Percentiles rank a stretch among this genome's conserved stretches.
These are phyloP conservation scores for Geothlypis trichas DNA, from an alignment of 2,113 vertebrate genomes.

Conservation along the genomic window DNA sequence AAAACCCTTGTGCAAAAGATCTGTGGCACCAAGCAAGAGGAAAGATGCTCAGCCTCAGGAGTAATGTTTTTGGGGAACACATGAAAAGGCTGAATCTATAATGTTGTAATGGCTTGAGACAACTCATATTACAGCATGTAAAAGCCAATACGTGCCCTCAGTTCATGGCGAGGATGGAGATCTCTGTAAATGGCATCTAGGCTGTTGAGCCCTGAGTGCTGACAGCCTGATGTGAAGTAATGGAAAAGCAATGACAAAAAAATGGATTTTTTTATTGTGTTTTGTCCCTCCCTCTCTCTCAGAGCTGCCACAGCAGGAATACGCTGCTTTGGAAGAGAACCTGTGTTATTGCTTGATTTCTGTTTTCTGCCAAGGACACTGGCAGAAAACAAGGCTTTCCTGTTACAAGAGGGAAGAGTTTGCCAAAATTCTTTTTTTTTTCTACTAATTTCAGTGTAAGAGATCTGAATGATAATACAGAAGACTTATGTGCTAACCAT, in stretches of 20 bases:
- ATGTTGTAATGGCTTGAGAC: not conserved
- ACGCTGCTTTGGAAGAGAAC: not conserved
- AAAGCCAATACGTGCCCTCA: not conserved
- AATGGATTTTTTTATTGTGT: not conserved
- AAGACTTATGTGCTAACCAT: not conserved
- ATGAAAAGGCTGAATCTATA: not conserved
- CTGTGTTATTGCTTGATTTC: not conserved
- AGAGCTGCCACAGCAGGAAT: not conserved
- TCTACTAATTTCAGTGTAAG: not conserved
- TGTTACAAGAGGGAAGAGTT: not conserved
- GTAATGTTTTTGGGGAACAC: not conserved
- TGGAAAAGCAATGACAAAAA: not conserved
- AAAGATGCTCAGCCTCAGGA: not conserved
- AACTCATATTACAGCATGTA: rapidly evolving
- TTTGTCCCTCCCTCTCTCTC: not conserved
- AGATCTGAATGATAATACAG: not conserved
- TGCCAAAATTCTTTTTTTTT: not conserved
- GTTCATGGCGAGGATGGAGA: not conserved
- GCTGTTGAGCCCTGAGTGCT: not conserved
- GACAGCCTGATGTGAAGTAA: not conserved
- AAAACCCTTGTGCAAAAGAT: not conserved
- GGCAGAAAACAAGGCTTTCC: not conserved
- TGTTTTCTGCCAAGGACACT: not conserved
- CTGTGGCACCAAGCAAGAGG: not conserved
- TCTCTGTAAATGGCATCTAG: not conserved